Evolutionary conservation across 1,140 invertebrate genomes (phyloP), one percentile per base, ranked within the genome.

Genomic region (Drosophila saltans): DNA sequence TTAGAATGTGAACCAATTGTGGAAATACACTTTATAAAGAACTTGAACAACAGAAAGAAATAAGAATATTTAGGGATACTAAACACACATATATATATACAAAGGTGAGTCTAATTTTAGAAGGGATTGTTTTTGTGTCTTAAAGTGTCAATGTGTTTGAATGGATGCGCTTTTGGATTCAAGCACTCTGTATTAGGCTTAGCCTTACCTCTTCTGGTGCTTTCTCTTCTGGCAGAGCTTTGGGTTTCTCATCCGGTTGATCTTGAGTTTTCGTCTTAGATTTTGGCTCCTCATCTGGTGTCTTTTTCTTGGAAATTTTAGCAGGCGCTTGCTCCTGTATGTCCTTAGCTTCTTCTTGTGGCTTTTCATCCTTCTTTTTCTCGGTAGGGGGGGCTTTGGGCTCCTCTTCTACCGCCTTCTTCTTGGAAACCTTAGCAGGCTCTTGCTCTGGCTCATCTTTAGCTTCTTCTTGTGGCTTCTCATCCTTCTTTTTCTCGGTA

Each of bases 111-210:
- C 33, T 33, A 59, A 33, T 59, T 39, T 52, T 59, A 39, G 57
- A 39, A 21, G 4, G 69, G 55, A 75, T 72, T 63, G 39, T 68
- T 76, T 66, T 78, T 59, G 65, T 83, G 48, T 62, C 60, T 33
- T 11, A 3, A 33, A 39, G 56, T 55, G 7, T 55, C 7, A 11
- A 10, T 11, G 2, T 58, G 56, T 3, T 36, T n/a, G 30, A 16
- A 21, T n/a, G 30, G 26, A 9, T 36, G 57, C 30, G 57, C 36
- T 62, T 62, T 36, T 62, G 9, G 8, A 24, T 52, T 52, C 5
- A 26, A 52, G 45, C 45, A 52, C 45, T 26, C 24, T 10, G 9
- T 24, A 6, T 52, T 3, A 28, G 21, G 39, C 24, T 62, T 64
- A 41, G 30, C 24, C 45, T 56, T 63, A 59, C 58, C 66, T 62